Evolutionary conservation across 35 echinoderm and acorn worm genomes (phyloP), one percentile per base, ranked within the genome.

Genomic region (Eucidaris tribuloides): DNA sequence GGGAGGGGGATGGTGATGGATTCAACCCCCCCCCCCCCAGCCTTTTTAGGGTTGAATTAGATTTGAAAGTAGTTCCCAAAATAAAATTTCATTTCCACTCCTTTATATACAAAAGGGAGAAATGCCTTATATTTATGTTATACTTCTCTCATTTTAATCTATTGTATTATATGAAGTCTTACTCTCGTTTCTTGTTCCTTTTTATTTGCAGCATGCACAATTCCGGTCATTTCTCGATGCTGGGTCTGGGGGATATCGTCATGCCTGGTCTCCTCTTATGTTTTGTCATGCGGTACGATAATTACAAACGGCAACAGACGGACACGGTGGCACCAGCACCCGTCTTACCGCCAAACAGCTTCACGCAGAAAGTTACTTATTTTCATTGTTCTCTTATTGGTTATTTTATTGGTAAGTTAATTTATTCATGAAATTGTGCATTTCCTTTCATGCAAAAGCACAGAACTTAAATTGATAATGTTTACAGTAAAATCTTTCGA

Each of bases 361-460:
- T 99, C 2, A 85, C 96, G 11, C 90, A 99, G 46, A 99, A 87
- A 71, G 70, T 99, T 38, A 99, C 96, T 38, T 99, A 99, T 84
- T 99, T 99, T 86, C 96, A 99, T 43, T 99, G 96, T 83, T 99
- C 96, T 31, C 96, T 99, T 23, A 83, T 99, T 81, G 96, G 96
- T 40, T 99, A 99, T 87, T 99, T 99, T 87, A 52, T 99, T 46
- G 96, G 96, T 99, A 83, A 90, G 96, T 92, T 77, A 11, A 20
- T 2, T 57, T 24, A 2, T 27, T 7, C n/a, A n/a, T n/a, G n/a
- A n/a, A n/a, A n/a, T n/a, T n/a, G n/a, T n/a, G n/a, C n/a, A n/a
- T n/a, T n/a, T n/a, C n/a, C n/a, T n/a, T n/a, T n/a, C n/a, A n/a
- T n/a, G n/a, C n/a, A n/a, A n/a, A n/a, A n/a, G n/a, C n/a, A n/a